Base-by-base conservation (phyloP, 2,797 vertebrate genomes). In the Mus spretus region DNA sequence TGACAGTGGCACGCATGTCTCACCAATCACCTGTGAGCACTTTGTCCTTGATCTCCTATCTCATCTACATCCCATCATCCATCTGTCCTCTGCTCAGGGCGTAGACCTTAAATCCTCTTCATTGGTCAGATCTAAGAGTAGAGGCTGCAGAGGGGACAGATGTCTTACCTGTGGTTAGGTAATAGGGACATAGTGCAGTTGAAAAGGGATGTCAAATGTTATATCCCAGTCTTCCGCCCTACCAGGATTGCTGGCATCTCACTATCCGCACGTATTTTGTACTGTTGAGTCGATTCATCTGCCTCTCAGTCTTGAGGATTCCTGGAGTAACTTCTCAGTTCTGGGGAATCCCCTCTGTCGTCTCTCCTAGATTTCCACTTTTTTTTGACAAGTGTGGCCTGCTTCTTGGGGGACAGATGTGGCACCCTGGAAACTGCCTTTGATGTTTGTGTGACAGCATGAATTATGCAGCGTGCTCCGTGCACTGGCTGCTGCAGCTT, bases 191-290 rank as follows among this genome's bases (percentile, higher is more conserved):
- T 4, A 15, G 40, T 44, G 1, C 55, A 10, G 15, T 65, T 34
- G 87, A 57, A 26, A 34, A 31, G 2, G 1, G 20, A 2, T 0
- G 0, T 55, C 70, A 6, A 34, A 3, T 3, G 7, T 15, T 4
- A 1, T 0, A 2, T 37, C n/a, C 10, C 0, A 1, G 0, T 11
- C 75, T 5, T 0, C 65, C 4, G 55, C 14, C 22, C 10, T 4
- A 0, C 3, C 0, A 0, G 0, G 10, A 0, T 2, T 17, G 6
- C 22, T 61, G 11, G 0, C 19, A 2, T 6, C 13, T 19, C 19
- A 1, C 65, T 26, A 0, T 8, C 1, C 0, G 2, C 0, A 28
- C 34, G 2, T 47, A 0, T 2, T 74, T n/a, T 28, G 1, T 22
- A 0, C 26, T 0, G 1, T 59, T 6, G 26, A 28, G 55, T 55